Conservation (phyloP, 2,888 invertebrate species). For the Slavum lentiscoides region DNA sequence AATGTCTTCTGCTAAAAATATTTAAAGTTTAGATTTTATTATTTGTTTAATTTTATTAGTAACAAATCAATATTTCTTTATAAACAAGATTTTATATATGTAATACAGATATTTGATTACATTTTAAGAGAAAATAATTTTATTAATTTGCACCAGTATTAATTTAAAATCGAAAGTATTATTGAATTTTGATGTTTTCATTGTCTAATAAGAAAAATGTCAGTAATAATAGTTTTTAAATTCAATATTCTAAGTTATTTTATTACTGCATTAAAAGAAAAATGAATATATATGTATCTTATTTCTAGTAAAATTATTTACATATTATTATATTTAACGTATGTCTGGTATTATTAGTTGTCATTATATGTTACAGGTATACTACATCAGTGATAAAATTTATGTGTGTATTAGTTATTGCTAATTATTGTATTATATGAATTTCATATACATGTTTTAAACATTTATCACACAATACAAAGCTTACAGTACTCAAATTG, state of each 20-base stretch:
- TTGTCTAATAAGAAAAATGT: background rate
- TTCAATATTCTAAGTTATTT: background rate
- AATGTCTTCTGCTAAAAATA: background rate
- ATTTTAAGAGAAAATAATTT: constrained; percentile 24
- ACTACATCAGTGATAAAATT: no score
- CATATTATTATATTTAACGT: no score
- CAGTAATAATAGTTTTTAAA: background rate
- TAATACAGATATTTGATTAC: background rate
- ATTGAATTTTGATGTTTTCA: background rate
- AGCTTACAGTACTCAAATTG: no score
- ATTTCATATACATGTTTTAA: no score
- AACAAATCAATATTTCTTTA: constrained; percentile 25
- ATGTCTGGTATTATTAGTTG: no score
- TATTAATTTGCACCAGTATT: constrained; percentile 30
- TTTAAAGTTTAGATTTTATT: background rate
- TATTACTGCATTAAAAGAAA: background rate
- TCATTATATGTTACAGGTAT: no score
- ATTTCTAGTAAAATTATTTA: no score
- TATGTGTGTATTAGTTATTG: no score
- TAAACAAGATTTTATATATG: constrained; percentile 16
- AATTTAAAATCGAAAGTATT: constrained; percentile 22
- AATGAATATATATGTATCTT: background rate
- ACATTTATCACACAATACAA: no score
- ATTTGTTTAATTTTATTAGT: constrained; percentile 18
- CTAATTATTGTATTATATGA: no score